A percentile compares a stretch with the other conserved stretches of the same genome.
Evolutionary conservation across 2,797 vertebrate genomes (phyloP).

Genomic region (Sebastes diploproa): DNA sequence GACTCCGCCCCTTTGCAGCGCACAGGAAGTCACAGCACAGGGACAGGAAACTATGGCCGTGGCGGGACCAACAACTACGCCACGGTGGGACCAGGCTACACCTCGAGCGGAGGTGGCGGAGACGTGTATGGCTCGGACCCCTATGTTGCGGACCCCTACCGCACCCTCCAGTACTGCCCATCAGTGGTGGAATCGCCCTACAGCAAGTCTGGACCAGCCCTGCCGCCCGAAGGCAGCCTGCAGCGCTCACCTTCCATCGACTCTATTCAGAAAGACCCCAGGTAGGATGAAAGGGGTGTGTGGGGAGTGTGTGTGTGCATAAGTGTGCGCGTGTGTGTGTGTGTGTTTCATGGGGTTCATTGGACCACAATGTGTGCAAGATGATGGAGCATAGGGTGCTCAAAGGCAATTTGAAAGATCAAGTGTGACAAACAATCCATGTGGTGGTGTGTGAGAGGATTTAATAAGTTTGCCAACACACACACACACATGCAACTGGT

Average conservation of each 20-base stretch:
- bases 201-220: constrained; percentile 98
- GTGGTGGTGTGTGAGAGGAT: background rate
- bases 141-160: constrained; percentile 90
- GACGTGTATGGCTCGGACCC: constrained; percentile 79
- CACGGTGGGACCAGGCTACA: constrained; percentile 85
- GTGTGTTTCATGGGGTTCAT: background rate
- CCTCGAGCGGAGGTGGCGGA: constrained; percentile 61
- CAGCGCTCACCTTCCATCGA: constrained; percentile 98
- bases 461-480: background rate
- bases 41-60: constrained; percentile 89
- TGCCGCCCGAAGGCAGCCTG: constrained; percentile 95
- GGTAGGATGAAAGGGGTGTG: constrained; percentile 82
- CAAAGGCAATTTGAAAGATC: background rate
- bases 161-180: constrained; percentile 98
- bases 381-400: background rate
- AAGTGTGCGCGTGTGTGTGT: background rate
- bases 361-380: background rate
- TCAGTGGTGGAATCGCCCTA: constrained; percentile 98
- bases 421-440: background rate
- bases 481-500: background rate
- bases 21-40: constrained; percentile 91
- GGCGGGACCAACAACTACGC: constrained; percentile 92
- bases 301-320: constrained; percentile 4
- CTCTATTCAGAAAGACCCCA: constrained; percentile 99
- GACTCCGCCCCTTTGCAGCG: constrained; percentile 99